A percentile compares a stretch with the other conserved stretches of the same genome.
Conservation (phyloP, 2,113 vertebrate genomes). For the Chloroceryle aenea region DNA sequence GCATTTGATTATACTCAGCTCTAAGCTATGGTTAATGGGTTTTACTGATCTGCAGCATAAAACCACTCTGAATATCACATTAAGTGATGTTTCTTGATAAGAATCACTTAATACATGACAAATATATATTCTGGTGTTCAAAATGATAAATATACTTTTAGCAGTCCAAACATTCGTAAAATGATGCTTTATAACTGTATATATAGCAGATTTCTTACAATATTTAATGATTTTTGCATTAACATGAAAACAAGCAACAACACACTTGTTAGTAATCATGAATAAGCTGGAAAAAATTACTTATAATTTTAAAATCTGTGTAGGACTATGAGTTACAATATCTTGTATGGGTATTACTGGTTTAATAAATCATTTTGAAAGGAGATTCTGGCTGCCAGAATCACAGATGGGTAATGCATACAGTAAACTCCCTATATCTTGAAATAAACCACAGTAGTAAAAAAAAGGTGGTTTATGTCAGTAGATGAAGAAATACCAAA, state of each 20-base stretch:
- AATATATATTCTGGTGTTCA: not conserved
- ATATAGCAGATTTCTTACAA: not conserved
- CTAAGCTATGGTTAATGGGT: slow-evolving; percentile 13
- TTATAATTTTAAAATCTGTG: not conserved
- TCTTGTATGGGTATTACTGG: not conserved
- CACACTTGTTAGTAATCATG: not conserved
- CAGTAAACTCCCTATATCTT: not conserved
- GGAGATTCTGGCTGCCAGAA: slow-evolving; percentile 4
- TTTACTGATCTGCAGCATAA: slow-evolving; percentile 37
- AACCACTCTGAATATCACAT: not conserved
- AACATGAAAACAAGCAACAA: not conserved
- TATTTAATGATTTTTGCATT: not conserved
- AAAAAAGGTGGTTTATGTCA: not conserved
- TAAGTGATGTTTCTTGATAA: not conserved
- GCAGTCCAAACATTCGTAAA: not conserved
- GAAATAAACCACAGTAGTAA: not conserved
- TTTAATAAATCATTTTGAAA: not conserved
- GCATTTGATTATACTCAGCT: slow-evolving; percentile 19
- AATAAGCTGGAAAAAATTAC: not conserved
- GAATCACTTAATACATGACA: not conserved
- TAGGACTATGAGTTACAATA: not conserved
- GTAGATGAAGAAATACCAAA: not conserved
- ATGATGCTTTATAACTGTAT: not conserved
- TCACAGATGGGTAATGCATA: not conserved
- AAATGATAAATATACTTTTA: not conserved